These are phyloP conservation scores for Tenodera sinensis DNA, from an alignment of 2,888 invertebrate species.

Conservation along the genomic window DNA sequence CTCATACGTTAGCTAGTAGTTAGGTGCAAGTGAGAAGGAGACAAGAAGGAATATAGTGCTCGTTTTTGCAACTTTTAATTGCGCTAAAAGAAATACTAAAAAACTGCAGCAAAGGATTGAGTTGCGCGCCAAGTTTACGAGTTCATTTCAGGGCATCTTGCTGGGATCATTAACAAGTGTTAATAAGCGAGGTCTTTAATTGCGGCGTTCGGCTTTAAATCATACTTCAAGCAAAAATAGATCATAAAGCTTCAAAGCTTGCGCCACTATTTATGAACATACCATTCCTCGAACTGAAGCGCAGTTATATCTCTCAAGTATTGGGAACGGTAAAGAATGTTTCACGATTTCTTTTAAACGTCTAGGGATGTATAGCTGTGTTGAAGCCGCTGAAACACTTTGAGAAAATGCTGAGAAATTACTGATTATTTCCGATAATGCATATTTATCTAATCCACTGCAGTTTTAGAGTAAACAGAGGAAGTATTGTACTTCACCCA, in stretches of 20 bases:
- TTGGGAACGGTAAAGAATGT: neutral
- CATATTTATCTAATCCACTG: too few relatives aligned
- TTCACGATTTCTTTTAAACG: neutral
- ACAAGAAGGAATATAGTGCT: neutral
- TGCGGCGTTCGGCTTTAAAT: neutral
- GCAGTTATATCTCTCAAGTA: neutral
- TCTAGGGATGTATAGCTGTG: neutral
- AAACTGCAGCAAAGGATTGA: neutral
- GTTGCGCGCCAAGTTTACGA: neutral
- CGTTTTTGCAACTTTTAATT: neutral
- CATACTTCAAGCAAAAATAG: neutral
- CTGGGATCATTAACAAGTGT: neutral
- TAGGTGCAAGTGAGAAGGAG: neutral
- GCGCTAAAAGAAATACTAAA: neutral
- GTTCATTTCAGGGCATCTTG: neutral
- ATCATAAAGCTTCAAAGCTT: neutral
- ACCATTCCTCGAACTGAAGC: neutral
- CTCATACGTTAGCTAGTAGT: neutral
- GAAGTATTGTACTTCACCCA: too few relatives aligned
- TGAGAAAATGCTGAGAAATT: too few relatives aligned
- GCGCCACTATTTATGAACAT: neutral
- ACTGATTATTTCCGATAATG: too few relatives aligned
- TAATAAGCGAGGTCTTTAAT: neutral
- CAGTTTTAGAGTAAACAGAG: too few relatives aligned
- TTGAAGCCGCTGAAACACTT: too few relatives aligned